Evolutionary conservation across 2,888 invertebrate species (phyloP), one percentile per base, ranked within the genome.

Genomic region (Chrysodeixis includens): DNA sequence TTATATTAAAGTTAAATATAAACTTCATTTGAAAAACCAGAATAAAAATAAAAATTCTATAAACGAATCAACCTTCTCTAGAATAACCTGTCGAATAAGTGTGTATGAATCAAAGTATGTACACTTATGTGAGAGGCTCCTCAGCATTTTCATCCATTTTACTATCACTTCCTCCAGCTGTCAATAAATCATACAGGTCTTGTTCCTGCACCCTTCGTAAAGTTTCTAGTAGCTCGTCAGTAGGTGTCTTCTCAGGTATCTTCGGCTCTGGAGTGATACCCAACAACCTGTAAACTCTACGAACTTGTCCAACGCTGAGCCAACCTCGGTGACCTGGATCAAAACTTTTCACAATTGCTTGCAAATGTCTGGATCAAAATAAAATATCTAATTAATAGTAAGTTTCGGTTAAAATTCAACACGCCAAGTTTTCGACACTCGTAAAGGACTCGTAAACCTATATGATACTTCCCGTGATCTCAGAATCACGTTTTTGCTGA

Each of bases 261-360:
- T 68, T 35, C 8, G 87, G 84, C 62, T 82, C 74, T 20, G 82
- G 73, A 49, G 79, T 77, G 8, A 93, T 83, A 6, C 91, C 92
- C 22, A 93, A 69, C 9, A 92, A 92, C 30, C 78, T 68, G 73
- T 86, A 91, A 12, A 89, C 85, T 64, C 91, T 86, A 8, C 88
- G 87, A 18, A 90, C 81, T 88, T 94, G 93, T n/a, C 90, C 91
- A 30, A 85, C 74, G 67, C 83, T 92, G 64, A 94, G 69, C 92
- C 92, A 93, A 40, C 94, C 94, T 30, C 92, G 86, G 61, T 90
- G 82, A n/a, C 92, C 89, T 9, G 94, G 94, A 74, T 94, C 94
- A 83, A 94, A 93, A 80, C 93, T 94, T 78, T 90, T 92, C 1
- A 94, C 79, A 9, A 92, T 81, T 8, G 92, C 92, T 80, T 91